Conservation (phyloP, 2,113 vertebrate species). For the Verasper variegatus region DNA sequence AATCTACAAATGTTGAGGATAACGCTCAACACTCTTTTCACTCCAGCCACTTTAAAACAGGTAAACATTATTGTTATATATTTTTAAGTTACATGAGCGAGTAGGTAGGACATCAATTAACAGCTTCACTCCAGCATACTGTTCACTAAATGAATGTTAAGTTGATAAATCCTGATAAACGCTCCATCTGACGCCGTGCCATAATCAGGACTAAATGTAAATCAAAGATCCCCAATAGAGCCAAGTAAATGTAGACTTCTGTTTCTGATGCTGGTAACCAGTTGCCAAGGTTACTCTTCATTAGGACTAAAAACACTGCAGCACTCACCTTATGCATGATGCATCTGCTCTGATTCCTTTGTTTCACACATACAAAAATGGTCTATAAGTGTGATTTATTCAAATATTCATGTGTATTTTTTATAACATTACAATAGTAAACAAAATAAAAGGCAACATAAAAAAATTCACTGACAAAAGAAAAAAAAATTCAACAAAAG, state of each 20-base stretch:
- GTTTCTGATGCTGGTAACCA: no score
- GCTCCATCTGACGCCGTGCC: not conserved
- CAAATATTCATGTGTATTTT: constrained; percentile 51
- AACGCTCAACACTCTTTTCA: no score
- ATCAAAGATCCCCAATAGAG: not conserved
- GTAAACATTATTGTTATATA: not conserved
- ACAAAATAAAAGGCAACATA: constrained; percentile 39
- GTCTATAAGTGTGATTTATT: constrained; percentile 46
- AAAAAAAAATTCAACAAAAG: constrained; percentile 3
- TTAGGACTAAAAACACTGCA: not conserved
- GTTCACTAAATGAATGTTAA: no score
- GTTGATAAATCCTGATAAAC: not conserved
- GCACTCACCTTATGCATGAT: not conserved
- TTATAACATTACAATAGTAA: constrained; percentile 39
- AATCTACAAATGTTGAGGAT: no score
- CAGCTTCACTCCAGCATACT: not conserved
- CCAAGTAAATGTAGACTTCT: not conserved
- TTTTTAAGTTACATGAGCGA: not conserved
- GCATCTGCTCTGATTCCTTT: not conserved
- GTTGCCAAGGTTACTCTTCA: not conserved
- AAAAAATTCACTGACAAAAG: constrained; percentile 10
- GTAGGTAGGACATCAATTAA: not conserved
- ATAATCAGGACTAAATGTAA: not conserved
- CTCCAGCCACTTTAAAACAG: not conserved
- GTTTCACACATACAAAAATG: constrained; percentile 20